A percentile compares a stretch with the other conserved stretches of the same genome.
Conservation (phyloP, 2,888 invertebrate species). For the Deilephila elpenor region DNA sequence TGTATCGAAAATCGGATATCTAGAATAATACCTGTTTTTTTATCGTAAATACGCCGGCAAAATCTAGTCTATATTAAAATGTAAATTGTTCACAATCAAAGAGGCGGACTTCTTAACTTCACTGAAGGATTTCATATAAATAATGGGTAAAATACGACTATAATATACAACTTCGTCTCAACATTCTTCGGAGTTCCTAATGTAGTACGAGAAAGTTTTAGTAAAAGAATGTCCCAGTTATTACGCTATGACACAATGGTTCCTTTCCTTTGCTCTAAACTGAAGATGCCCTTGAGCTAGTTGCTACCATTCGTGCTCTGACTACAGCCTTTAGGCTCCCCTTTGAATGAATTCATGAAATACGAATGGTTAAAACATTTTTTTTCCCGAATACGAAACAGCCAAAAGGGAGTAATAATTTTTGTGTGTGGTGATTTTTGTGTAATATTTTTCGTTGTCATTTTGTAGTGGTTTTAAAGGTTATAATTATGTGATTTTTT, state of each 20-base stretch:
- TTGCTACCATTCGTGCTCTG: neutral
- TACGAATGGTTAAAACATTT: constrained; percentile 1
- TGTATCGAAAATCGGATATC: no score
- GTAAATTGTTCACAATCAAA: no score
- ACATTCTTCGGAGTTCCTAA: neutral
- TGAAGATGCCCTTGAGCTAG: constrained; percentile 3
- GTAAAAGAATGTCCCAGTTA: constrained; percentile 3
- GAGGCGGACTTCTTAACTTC: no score
- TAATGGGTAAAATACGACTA: neutral
- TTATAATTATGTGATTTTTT: no score
- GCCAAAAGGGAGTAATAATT: no score
- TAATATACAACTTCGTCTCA: neutral
- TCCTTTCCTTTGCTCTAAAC: neutral
- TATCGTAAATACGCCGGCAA: no score
- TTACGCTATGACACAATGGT: neutral
- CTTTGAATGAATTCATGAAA: constrained; percentile 1
- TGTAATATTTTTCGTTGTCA: no score
- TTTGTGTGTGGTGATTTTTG: no score
- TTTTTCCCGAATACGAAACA: neutral
- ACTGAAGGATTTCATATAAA: neutral
- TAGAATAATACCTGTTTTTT: no score
- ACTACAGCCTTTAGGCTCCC: neutral
- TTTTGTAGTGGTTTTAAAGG: no score
- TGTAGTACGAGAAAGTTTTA: neutral
- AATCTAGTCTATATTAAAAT: no score